Conservation (phyloP, 1,140 invertebrate genomes). For the Neotoxoptera formosana region DNA sequence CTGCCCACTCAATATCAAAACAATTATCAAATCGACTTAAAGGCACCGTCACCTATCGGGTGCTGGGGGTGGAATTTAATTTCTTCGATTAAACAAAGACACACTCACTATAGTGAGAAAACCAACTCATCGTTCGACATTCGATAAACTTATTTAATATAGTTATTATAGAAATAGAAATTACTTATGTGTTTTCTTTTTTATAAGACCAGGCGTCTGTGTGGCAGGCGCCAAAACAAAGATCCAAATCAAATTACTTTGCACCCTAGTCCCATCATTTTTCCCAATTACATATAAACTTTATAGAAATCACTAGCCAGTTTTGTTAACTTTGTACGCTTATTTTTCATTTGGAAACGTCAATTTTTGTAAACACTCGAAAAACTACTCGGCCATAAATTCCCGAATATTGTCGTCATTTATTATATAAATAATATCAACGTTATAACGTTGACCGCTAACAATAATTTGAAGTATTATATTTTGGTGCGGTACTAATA, state of each 20-base stretch:
- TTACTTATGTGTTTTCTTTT: background rate
- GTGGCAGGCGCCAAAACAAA: slow-evolving; percentile 4
- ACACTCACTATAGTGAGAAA: background rate
- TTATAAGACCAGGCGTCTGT: background rate
- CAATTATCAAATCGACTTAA: background rate
- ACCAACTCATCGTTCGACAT: background rate
- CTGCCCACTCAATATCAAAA: background rate
- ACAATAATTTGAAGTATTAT: background rate
- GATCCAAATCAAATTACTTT: slow-evolving; percentile 41
- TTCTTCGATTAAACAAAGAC: background rate
- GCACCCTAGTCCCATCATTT: background rate
- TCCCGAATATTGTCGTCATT: background rate
- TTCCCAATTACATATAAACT: slow-evolving; percentile 31
- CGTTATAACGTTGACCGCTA: background rate
- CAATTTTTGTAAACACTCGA: background rate
- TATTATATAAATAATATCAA: background rate
- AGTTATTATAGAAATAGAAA: background rate
- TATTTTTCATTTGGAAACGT: background rate
- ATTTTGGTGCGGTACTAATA: background rate
- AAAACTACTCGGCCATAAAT: background rate
- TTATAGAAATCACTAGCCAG: background rate
- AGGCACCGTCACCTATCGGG: no score
- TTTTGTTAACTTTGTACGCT: background rate
- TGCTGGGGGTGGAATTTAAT: background rate
- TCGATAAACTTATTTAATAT: background rate